Conservation (phyloP, 2,797 vertebrate genomes). For the Ciconia nigra region DNA sequence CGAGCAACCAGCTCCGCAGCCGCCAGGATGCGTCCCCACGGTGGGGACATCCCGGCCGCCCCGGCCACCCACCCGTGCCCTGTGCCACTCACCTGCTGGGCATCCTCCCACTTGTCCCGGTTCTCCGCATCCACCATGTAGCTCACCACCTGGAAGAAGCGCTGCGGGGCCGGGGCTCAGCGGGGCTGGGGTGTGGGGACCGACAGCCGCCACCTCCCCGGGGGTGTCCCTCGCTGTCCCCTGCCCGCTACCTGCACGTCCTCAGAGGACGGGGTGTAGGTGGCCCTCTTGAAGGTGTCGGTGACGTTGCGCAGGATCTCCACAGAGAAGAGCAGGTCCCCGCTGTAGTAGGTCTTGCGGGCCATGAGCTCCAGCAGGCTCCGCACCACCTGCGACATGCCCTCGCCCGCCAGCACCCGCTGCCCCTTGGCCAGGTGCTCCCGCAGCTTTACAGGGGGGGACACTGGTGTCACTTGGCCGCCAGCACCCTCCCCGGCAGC, state of each 20-base stretch:
- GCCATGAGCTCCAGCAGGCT: constrained; percentile 95
- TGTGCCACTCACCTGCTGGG: constrained; percentile 84
- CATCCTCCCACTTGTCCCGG: constrained; percentile 93
- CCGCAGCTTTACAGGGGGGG: constrained; percentile 80
- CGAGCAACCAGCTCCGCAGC: neutral
- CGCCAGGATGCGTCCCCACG: accelerated
- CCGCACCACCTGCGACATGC: constrained; percentile 98
- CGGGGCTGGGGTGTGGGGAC: neutral
- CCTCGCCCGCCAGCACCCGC: constrained; percentile 97
- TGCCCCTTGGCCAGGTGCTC: constrained; percentile 99
- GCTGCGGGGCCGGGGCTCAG: constrained; percentile 73
- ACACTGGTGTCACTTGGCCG: neutral
- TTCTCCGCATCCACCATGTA: constrained; percentile 97
- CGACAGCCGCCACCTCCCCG: neutral
- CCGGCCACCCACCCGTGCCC: accelerated
- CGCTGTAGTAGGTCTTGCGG: constrained; percentile 95
- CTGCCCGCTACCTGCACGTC: constrained; percentile 88
- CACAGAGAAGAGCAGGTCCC: constrained; percentile 98
- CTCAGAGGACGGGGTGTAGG: constrained; percentile 93
- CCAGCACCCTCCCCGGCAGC: accelerated
- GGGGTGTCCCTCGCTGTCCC: neutral
- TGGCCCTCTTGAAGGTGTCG: constrained; percentile 99
- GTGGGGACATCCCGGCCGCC: neutral
- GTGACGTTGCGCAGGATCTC: constrained; percentile 99
- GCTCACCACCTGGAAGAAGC: constrained; percentile 98